phyloP scores from a whole-genome alignment of 2,888 invertebrate species.

The Lithodes maja region DNA sequence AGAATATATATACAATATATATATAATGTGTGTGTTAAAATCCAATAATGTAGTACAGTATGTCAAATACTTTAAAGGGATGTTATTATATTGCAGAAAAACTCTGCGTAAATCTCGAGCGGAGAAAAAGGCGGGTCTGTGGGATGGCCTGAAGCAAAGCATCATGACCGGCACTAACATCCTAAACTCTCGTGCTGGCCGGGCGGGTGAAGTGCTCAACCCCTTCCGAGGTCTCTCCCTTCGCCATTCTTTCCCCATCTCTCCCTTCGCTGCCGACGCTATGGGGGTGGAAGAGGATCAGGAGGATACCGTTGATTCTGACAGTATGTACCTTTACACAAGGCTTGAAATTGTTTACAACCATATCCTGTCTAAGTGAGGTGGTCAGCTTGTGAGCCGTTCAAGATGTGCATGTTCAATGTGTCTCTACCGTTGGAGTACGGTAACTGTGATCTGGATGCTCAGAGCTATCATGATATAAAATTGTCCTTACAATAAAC shows the following conservation, averaged over 20 bases:
- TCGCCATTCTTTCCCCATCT: constrained; percentile 74
- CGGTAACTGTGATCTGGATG: no score
- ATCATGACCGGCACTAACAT: constrained; percentile 73
- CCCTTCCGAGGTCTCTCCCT: constrained; percentile 75
- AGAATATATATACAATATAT: no score
- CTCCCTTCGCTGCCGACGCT: constrained; percentile 74
- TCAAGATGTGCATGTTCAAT: no score
- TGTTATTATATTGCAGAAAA: constrained; percentile 40
- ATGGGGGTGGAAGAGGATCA: constrained; percentile 62
- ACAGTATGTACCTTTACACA: constrained; percentile 35
- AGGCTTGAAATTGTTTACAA: no score
- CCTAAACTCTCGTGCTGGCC: constrained; percentile 74
- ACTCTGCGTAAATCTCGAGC: constrained; percentile 47
- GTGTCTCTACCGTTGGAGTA: no score
- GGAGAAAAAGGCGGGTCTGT: constrained; percentile 70
- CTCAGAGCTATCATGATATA: no score
- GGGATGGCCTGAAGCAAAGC: constrained; percentile 72
- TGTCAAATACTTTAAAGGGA: no score
- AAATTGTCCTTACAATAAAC: no score
- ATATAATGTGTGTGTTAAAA: no score
- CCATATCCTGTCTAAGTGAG: no score
- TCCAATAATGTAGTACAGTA: no score
- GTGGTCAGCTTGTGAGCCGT: no score
- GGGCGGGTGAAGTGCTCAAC: constrained; percentile 76
- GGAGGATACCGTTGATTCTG: constrained; percentile 44